phyloP scores from a whole-genome alignment of 2,113 vertebrate genomes.

The Sapajus apella region DNA sequence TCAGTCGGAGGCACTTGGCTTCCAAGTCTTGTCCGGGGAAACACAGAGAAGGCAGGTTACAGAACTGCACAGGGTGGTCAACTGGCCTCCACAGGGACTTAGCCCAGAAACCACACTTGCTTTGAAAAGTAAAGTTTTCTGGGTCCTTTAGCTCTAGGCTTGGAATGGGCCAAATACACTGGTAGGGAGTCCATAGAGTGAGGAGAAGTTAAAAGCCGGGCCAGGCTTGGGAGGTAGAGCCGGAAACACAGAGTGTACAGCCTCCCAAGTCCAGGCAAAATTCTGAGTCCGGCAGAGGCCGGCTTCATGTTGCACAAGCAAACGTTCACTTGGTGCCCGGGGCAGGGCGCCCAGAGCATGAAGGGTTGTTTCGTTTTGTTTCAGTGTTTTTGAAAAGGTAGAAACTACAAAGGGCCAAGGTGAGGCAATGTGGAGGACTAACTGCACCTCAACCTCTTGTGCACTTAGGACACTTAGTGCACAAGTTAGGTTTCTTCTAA shows the following conservation, averaged over 20 bases:
- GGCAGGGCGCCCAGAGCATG: background rate
- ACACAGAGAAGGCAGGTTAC: background rate
- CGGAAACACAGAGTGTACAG: fast-evolving
- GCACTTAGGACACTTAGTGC: background rate
- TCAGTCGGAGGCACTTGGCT: background rate
- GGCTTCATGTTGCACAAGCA: background rate
- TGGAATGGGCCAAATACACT: background rate
- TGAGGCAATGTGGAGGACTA: background rate
- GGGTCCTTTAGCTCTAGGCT: background rate
- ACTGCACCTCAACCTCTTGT: background rate
- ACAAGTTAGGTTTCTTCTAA: background rate
- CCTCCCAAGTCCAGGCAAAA: constrained; percentile 33
- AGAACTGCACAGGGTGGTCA: background rate
- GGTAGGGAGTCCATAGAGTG: background rate
- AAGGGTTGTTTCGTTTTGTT: constrained; percentile 42
- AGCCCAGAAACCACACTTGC: background rate
- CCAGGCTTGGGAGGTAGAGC: background rate
- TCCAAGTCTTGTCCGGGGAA: background rate
- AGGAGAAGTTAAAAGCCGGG: constrained; percentile 27
- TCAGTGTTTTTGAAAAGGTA: constrained; percentile 1
- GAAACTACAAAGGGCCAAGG: background rate
- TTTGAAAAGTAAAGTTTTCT: constrained; percentile 57
- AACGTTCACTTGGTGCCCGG: background rate
- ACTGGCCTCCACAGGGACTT: background rate
- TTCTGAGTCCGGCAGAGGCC: background rate